phyloP scores from a whole-genome alignment of 2,888 invertebrate genomes.

The Stomorhina lunata region DNA sequence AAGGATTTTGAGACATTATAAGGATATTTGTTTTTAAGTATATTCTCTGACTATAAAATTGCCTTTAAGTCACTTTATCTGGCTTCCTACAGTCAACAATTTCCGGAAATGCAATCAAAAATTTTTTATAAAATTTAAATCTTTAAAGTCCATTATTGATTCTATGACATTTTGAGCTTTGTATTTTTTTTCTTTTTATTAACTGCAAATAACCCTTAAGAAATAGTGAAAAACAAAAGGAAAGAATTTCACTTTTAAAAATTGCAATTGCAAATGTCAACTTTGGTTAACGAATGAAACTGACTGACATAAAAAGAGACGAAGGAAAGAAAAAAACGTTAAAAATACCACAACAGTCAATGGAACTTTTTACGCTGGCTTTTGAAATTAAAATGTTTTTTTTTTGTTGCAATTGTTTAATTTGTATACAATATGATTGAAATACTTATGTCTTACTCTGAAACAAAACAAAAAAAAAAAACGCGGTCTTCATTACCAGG shows the following conservation, averaged over 20 bases:
- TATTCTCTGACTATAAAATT: too few species aligned
- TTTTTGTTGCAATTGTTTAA: slow-evolving; percentile 10
- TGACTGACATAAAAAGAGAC: not conserved
- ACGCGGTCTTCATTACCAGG: not conserved
- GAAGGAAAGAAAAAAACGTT: not conserved
- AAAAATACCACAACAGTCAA: slow-evolving; percentile 24
- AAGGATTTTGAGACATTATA: not conserved
- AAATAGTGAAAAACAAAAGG: not conserved
- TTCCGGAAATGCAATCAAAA: not conserved
- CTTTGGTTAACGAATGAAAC: not conserved
- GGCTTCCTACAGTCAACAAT: not conserved
- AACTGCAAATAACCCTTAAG: not conserved
- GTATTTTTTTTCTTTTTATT: not conserved
- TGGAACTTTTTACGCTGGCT: slow-evolving; percentile 24
- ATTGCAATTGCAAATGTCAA: slow-evolving; percentile 18
- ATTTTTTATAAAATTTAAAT: not conserved
- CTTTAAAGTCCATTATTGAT: not conserved
- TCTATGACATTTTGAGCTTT: not conserved
- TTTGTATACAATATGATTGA: slow-evolving; percentile 35
- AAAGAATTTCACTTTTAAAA: too few species aligned
- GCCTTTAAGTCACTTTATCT: too few species aligned
- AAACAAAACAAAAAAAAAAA: too few species aligned
- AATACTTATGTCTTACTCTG: not conserved
- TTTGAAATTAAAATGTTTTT: slow-evolving; percentile 36
- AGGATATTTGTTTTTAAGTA: too few species aligned